These are phyloP conservation scores for Euura saliciscinereae DNA, from an alignment of 1,140 invertebrate species.

Conservation along the genomic window DNA sequence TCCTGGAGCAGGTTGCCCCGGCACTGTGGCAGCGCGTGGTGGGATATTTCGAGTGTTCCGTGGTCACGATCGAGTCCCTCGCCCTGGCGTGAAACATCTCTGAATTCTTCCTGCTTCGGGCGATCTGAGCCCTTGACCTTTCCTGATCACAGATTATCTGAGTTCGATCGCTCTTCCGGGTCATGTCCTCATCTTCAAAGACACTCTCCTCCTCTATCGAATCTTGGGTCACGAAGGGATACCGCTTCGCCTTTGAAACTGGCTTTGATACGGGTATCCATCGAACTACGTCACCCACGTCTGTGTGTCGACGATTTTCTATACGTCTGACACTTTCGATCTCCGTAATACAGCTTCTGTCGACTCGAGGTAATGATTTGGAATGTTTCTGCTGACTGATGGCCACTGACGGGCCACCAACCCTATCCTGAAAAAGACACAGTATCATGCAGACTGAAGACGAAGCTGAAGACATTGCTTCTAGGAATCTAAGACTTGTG, in stretches of 20 bases:
- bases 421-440: slow-evolving; percentile 34
- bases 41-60: slow-evolving; percentile 15
- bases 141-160: neutral
- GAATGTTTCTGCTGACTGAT: slow-evolving; percentile 42
- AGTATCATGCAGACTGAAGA: neutral
- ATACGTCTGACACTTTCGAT: slow-evolving; percentile 47
- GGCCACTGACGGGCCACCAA: slow-evolving; percentile 38
- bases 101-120: neutral
- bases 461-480: too few species aligned
- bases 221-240: neutral
- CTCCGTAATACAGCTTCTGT: slow-evolving; percentile 48
- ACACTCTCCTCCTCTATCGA: neutral
- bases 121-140: neutral
- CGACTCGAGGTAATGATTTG: slow-evolving; percentile 43
- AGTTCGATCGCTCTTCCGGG: neutral
- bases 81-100: slow-evolving; percentile 16
- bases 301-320: slow-evolving; percentile 45
- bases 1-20: slow-evolving; percentile 17
- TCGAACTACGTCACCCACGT: slow-evolving; percentile 27
- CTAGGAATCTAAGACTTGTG: too few species aligned
- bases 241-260: neutral
- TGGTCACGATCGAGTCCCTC: slow-evolving; percentile 26
- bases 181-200: neutral
- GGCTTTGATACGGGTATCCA: neutral
- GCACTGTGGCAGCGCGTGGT: slow-evolving; percentile 26